phyloP scores from a whole-genome alignment of 2,888 invertebrate genomes.

The Drosophila prostipennis region DNA sequence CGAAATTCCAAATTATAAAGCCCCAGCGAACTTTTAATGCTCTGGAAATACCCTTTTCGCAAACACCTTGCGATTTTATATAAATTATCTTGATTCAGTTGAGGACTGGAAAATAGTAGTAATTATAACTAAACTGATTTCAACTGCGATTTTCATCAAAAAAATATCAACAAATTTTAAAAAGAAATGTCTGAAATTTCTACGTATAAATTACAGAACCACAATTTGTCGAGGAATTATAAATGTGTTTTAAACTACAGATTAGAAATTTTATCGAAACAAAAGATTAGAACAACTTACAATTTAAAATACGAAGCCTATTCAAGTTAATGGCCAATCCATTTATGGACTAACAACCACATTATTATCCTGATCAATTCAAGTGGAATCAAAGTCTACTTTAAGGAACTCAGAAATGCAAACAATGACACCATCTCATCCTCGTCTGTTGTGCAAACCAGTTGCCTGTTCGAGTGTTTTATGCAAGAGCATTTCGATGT shows the following conservation, averaged over 20 bases:
- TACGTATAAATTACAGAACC: no score
- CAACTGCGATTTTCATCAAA: no score
- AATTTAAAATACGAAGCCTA: neutral
- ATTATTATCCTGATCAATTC: neutral
- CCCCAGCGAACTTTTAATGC: conserved; percentile 20
- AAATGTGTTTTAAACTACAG: no score
- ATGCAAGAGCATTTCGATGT: neutral
- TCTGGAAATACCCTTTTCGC: neutral
- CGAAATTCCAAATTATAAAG: conserved; percentile 2
- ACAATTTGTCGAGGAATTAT: no score
- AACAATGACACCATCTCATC: neutral
- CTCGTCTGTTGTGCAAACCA: neutral
- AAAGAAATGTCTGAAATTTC: no score
- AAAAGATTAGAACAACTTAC: neutral
- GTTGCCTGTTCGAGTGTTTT: neutral
- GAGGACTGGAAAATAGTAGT: no score
- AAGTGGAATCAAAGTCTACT: neutral
- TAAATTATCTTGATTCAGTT: no score
- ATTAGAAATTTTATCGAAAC: no score
- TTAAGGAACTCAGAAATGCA: neutral
- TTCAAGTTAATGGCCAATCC: neutral
- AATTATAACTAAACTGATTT: no score
- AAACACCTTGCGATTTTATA: neutral
- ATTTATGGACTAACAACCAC: neutral
- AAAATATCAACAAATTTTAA: no score